These are phyloP conservation scores for Amiota minor DNA, from an alignment of 2,888 invertebrate genomes.

Conservation along the genomic window DNA sequence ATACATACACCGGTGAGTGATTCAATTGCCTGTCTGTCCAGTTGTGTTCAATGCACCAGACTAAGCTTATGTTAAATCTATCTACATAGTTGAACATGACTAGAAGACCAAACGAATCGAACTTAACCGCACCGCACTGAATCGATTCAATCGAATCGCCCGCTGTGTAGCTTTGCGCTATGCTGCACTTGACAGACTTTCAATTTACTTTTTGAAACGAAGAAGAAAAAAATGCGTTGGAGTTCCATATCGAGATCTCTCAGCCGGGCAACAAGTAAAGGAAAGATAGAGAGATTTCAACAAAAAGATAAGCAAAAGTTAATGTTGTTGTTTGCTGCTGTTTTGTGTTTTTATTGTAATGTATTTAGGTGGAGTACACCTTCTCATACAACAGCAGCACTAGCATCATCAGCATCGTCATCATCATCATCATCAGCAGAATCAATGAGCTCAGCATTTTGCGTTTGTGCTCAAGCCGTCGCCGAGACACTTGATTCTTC, in stretches of 20 bases:
- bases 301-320: slow-evolving; percentile 14
- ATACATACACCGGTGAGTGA: no score
- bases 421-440: no score
- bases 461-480: no score
- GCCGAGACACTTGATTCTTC: no score
- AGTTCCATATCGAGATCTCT: neutral
- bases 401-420: neutral
- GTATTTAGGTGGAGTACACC: neutral
- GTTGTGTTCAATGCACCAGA: neutral
- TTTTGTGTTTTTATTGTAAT: no score
- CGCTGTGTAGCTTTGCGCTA: neutral
- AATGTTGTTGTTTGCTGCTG: no score
- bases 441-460: no score
- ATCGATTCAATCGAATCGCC: neutral
- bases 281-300: slow-evolving; percentile 15
- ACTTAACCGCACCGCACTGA: neutral
- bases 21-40: no score
- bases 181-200: slow-evolving; percentile 3
- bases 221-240: slow-evolving; percentile 17
- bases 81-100: no score
- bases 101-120: no score
- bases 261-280: neutral
- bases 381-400: neutral
- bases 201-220: neutral
- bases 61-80: no score